Base-by-base conservation (phyloP, 1,140 invertebrate species). In the Sycophaga agraensis region DNA sequence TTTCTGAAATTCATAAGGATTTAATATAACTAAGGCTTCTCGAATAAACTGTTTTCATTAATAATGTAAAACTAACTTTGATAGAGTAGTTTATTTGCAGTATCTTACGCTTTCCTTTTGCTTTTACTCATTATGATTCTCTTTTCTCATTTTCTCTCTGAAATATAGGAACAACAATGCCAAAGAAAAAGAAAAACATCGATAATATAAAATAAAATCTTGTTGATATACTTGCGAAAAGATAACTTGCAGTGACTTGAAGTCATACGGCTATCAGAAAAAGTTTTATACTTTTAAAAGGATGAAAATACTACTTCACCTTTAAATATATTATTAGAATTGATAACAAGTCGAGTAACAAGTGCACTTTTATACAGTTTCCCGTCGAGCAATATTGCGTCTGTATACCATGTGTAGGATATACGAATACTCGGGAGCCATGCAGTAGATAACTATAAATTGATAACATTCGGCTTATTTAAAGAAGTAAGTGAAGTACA, bases 291-390 rank as follows among this genome's bases (percentile, higher is more conserved):
- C 43, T 62, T 62, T 62, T 49, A 62, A 49, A 62, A 55, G 43
- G 51, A 55, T 62, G 51, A 62, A 62, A 62, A 55, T 62, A 55
- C 59, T 42, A 49, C 51, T 46, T 17, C n/a, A 42, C 48, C 54
- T 35, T 61, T 31, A 48, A 24, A 61, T 39, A 54, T 61, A 61
- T 61, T 54, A 54, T 55, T 62, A 53, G 35, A 62, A 62, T 62
- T 35, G 53, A 62, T 62, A 62, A 62, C n/a, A n/a, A n/a, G n/a
- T n/a, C n/a, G n/a, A n/a, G n/a, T n/a, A n/a, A 31, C 35, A 31
- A 56, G 24, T 62, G 19, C 37, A 56, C 50, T 56, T 62, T 55
- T 16, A 12, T 55, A 55, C 9, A 16, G 14, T 8, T 12, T 1
- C 6, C 11, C 14, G 14, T 53, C 34, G 11, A 16, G 4, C 12